These are phyloP conservation scores for Puntigrus tetrazona DNA, from an alignment of 2,113 vertebrate genomes.

Conservation along the genomic window DNA sequence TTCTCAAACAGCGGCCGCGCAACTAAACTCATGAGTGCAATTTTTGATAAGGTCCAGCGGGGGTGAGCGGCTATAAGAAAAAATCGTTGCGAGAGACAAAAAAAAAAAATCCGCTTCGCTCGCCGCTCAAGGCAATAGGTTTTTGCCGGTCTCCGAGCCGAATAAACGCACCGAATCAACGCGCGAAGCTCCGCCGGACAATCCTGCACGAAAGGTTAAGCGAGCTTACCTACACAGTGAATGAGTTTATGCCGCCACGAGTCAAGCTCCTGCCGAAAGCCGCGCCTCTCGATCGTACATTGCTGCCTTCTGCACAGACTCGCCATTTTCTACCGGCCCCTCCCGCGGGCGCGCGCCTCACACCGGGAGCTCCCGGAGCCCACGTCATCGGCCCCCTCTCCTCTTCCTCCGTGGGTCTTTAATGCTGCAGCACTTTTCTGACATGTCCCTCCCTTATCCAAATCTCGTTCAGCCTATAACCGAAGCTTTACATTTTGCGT, in stretches of 20 bases:
- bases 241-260: slow-evolving; percentile 92
- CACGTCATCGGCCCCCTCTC: slow-evolving; percentile 68
- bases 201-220: slow-evolving; percentile 63
- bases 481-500: neutral
- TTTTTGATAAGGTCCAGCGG: slow-evolving; percentile 58
- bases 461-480: slow-evolving; percentile 32
- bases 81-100: slow-evolving; percentile 62
- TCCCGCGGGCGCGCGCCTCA: slow-evolving; percentile 73
- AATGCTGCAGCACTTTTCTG: slow-evolving; percentile 60
- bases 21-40: slow-evolving; percentile 53
- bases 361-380: slow-evolving; percentile 73
- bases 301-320: slow-evolving; percentile 92
- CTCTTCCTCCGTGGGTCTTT: slow-evolving; percentile 59
- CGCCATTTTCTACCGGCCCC: slow-evolving; percentile 92
- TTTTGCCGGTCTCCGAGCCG: slow-evolving; percentile 33
- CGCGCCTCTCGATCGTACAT: slow-evolving; percentile 91
- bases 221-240: slow-evolving; percentile 92
- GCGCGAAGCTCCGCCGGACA: slow-evolving; percentile 32
- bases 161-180: neutral
- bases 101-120: slow-evolving; percentile 51
- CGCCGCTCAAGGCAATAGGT: slow-evolving; percentile 4
- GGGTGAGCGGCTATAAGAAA: slow-evolving; percentile 54
- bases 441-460: slow-evolving; percentile 68
- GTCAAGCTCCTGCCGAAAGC: slow-evolving; percentile 94
- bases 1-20: neutral